phyloP scores from a whole-genome alignment of 2,888 invertebrate genomes.

The Andrena trimmerana region DNA sequence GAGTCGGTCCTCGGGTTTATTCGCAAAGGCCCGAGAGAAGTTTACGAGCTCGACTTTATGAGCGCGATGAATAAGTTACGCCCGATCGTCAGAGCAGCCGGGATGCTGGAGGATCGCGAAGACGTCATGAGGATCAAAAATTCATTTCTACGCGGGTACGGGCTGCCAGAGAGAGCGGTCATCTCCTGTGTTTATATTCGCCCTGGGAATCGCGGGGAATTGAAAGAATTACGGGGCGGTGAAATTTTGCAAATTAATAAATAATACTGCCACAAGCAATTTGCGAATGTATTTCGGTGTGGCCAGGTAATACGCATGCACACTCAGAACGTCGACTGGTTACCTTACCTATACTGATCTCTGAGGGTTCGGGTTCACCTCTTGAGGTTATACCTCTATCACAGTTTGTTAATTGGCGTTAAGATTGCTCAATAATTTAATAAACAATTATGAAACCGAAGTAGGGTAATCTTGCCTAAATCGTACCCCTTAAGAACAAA shows the following conservation, averaged over 20 bases:
- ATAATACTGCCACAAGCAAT: no score
- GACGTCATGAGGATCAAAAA: slow-evolving; percentile 66
- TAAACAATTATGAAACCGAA: no score
- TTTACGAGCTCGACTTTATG: slow-evolving; percentile 73
- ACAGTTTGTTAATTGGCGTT: no score
- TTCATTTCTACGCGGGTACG: slow-evolving; percentile 60
- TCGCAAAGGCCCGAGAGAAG: slow-evolving; percentile 22
- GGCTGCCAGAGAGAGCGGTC: slow-evolving; percentile 1
- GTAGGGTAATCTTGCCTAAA: no score
- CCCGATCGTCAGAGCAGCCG: slow-evolving; percentile 53
- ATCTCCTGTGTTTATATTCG: slow-evolving; percentile 47
- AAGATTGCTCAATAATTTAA: no score
- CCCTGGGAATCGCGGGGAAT: not conserved
- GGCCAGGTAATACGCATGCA: no score
- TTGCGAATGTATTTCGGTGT: no score
- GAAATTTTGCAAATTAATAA: slow-evolving; percentile 14
- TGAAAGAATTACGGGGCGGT: slow-evolving; percentile 18
- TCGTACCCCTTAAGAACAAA: no score
- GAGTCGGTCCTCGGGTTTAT: slow-evolving; percentile 1
- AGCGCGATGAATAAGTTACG: slow-evolving; percentile 74
- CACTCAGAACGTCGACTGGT: no score
- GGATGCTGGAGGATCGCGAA: slow-evolving; percentile 43
- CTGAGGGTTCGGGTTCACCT: no score
- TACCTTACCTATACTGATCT: no score
- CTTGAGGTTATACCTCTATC: no score